phyloP scores from a whole-genome alignment of 2,888 invertebrate species.

The Microctonus hyperodae region DNA sequence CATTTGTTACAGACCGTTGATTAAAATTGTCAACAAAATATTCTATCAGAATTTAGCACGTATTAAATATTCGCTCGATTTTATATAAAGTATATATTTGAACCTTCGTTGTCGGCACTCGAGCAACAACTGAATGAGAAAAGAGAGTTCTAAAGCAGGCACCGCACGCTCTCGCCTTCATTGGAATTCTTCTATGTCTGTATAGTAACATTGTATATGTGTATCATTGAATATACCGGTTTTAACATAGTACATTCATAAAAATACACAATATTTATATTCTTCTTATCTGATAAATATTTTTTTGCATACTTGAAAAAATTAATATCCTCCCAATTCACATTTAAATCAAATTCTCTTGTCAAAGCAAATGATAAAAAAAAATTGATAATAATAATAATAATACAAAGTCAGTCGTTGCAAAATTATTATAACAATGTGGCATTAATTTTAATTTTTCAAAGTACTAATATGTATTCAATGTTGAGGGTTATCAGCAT shows the following conservation, averaged over 20 bases:
- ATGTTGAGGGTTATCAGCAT: not conserved
- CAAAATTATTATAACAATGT: too few species aligned
- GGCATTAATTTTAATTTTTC: too few species aligned
- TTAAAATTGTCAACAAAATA: not conserved
- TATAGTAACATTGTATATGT: not conserved
- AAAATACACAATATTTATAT: not conserved
- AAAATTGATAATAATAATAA: too few species aligned
- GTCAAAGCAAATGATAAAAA: too few species aligned
- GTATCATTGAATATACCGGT: not conserved
- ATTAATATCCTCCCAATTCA: too few species aligned
- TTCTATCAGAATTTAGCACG: not conserved
- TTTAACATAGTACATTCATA: not conserved
- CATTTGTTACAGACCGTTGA: not conserved
- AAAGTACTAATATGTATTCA: too few species aligned
- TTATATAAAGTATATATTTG: not conserved
- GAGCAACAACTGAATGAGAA: constrained; percentile 14
- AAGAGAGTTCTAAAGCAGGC: constrained; percentile 4
- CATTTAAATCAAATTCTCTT: too few species aligned
- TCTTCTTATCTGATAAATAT: not conserved
- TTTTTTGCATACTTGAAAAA: not conserved
- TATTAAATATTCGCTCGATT: not conserved
- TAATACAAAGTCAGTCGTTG: too few species aligned
- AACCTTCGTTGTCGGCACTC: constrained; percentile 10
- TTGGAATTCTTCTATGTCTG: not conserved
- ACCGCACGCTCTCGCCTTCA: constrained; percentile 2